Evolutionary conservation across 2,113 vertebrate genomes (phyloP).

Genomic region (Pluvianellus socialis): DNA sequence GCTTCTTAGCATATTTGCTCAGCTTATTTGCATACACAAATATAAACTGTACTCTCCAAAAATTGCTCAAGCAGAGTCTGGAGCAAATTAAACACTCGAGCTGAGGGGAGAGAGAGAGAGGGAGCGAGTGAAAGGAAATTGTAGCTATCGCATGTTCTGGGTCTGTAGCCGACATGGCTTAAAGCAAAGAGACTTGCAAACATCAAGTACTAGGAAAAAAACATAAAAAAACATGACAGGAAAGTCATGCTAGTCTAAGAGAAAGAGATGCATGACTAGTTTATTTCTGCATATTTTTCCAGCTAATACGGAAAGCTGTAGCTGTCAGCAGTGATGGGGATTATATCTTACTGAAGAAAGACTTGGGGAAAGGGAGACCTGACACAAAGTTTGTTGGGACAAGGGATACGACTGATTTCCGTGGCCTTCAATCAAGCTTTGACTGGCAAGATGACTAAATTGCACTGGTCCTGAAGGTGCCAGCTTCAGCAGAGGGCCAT

Average conservation of each 20-base stretch:
- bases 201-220: neutral
- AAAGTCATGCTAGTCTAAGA: neutral
- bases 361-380: neutral
- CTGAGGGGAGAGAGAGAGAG: neutral
- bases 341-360: neutral
- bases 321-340: neutral
- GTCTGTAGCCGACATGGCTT: neutral
- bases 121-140: neutral
- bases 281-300: neutral
- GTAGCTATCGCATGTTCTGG: neutral
- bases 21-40: constrained; percentile 59
- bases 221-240: neutral
- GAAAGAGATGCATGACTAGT: neutral
- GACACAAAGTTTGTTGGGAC: neutral
- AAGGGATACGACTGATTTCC: rapidly evolving
- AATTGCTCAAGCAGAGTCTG: constrained; percentile 52
- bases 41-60: constrained; percentile 51
- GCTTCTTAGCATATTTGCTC: constrained; percentile 49
- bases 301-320: neutral
- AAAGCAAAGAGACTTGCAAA: neutral
- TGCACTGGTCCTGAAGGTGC: neutral
- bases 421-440: neutral
- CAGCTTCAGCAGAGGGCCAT: neutral
- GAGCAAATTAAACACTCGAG: constrained; percentile 55
- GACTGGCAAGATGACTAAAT: neutral